Conservation (phyloP, 2,113 vertebrate genomes). For the Corythaixoides concolor region DNA sequence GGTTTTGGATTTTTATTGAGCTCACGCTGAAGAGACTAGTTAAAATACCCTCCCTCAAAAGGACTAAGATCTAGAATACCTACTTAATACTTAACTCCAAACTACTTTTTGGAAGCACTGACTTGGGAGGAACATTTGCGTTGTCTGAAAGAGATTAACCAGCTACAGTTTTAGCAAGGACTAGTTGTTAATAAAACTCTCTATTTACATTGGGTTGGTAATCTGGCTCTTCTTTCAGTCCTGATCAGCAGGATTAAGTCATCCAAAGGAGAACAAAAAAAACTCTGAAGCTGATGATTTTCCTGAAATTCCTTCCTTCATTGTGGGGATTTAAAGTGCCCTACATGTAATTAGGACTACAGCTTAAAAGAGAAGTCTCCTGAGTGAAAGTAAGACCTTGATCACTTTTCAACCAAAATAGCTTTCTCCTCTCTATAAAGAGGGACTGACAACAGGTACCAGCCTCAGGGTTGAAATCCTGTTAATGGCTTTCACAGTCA, state of each 20-base stretch:
- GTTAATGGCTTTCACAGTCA: conserved; percentile 26
- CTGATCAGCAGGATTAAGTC: not conserved
- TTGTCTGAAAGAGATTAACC: not conserved
- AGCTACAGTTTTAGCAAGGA: not conserved
- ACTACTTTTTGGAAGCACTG: not conserved
- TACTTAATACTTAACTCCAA: not conserved
- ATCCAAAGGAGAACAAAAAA: not conserved
- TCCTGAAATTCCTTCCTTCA: not conserved
- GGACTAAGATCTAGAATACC: not conserved
- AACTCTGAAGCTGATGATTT: not conserved
- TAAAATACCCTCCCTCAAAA: not conserved
- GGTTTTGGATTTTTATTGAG: not conserved
- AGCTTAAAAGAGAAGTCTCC: not conserved
- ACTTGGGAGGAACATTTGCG: not conserved
- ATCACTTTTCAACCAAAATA: not conserved
- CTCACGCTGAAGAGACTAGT: not conserved
- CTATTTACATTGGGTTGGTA: not conserved
- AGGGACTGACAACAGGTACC: not conserved
- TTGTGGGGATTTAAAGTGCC: not conserved
- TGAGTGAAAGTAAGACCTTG: not conserved
- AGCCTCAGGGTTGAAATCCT: not conserved
- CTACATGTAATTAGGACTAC: not conserved
- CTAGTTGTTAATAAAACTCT: not conserved
- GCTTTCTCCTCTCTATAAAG: not conserved
- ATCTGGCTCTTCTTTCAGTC: not conserved